Base-by-base conservation (phyloP, 2,113 vertebrate genomes). In the Crypturellus undulatus region DNA sequence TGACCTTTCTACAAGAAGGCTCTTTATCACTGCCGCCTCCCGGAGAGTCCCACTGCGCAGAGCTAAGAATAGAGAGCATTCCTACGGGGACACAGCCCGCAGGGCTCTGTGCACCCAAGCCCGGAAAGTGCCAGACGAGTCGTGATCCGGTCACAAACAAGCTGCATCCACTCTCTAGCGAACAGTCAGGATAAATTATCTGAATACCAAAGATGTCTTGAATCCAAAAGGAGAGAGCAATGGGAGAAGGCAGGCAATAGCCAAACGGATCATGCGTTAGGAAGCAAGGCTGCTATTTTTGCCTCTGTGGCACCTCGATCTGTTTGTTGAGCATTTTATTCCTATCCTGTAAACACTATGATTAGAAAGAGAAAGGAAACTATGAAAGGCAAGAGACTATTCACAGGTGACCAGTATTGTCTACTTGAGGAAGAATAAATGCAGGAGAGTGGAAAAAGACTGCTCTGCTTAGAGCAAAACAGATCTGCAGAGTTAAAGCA, bases 61-160 rank as follows among this genome's bases (percentile, higher is more conserved):
- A 89, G 63, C 84, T 95, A 92, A 94, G 87, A 95, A 95, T 64
- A 96, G 93, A 47, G 51, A 70, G 45, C 45, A 75, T 92, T 91
- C 79, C 84, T 75, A 59, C 13, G 47, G 42, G 68, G 59, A 64
- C 9, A 17, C 56, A 82, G 85, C 78, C 92, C 72, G 85, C 12
- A 20, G n/a, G 14, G 38, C 51, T 79, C 40, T 34, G 34, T 2
- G 19, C 69, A 79, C 42, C 36, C 67, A 92, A 94, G 89, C 47
- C 70, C 82, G 49, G 79, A 47, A 89, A 87, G 51, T 36, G 64
- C 30, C 21, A 76, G 58, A 70, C 54, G 36, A 84, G 69, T 82
- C 40, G 56, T 6, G 2, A 10, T 69, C 52, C 49, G 24, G 45
- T 63, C 60, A 64, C 82, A 86, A 91, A 78, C 1, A 14, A 77